Evolutionary conservation across 2,113 vertebrate species (phyloP).

Genomic region (Vidua macroura): DNA sequence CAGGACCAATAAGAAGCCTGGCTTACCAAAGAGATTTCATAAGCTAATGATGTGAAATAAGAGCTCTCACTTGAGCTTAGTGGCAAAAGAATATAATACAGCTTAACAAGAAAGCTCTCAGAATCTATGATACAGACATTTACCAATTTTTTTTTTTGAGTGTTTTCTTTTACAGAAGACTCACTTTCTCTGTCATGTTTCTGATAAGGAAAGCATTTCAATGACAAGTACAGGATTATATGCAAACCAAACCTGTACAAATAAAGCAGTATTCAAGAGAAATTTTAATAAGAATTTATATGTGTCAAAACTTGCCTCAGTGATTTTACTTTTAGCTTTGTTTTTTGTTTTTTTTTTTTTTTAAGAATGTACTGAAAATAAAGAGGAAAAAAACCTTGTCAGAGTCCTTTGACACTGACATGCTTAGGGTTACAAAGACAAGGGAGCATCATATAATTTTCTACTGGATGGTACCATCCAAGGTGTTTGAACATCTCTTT

Average conservation of each 20-base stretch:
- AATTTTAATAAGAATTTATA: neutral
- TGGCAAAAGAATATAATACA: neutral
- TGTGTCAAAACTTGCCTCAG: neutral
- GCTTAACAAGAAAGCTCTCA: neutral
- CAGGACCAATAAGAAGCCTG: neutral
- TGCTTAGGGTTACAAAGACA: neutral
- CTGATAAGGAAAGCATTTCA: neutral
- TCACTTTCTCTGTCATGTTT: conserved; percentile 7
- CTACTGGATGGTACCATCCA: neutral
- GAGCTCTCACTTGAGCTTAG: neutral
- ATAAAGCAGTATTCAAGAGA: conserved; percentile 1
- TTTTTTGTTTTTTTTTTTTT: neutral
- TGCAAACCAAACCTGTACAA: neutral
- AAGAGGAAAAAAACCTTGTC: neutral
- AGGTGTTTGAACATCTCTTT: neutral
- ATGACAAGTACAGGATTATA: neutral
- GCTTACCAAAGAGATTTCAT: neutral
- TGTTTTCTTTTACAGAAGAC: neutral
- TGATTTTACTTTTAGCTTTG: neutral
- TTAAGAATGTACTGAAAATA: neutral
- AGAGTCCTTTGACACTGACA: neutral
- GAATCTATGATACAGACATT: neutral
- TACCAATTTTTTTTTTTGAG: neutral
- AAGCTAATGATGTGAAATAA: neutral
- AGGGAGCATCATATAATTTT: neutral